Evolutionary conservation across 2,113 vertebrate genomes (phyloP).

Genomic region (Bufo bufo): DNA sequence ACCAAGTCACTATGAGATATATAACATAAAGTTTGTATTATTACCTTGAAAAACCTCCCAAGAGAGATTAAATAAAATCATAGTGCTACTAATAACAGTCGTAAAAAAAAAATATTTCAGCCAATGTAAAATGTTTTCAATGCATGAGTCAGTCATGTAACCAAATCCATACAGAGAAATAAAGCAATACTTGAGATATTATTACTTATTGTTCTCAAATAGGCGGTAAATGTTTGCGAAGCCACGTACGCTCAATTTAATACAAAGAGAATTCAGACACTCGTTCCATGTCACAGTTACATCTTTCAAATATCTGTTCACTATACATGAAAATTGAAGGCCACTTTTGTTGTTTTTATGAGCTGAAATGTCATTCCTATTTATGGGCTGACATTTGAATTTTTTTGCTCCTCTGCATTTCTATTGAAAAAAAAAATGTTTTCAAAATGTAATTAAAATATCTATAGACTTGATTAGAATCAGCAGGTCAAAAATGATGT

Average conservation of each 20-base stretch:
- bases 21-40: neutral
- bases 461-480: neutral
- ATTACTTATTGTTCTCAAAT: neutral
- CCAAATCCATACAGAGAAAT: constrained; percentile 3
- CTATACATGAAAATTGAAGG: neutral
- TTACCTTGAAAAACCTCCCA: neutral
- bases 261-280: constrained; percentile 8
- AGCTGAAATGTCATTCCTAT: neutral
- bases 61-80: neutral
- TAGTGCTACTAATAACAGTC: neutral
- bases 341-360: neutral
- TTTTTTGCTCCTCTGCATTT: neutral
- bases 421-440: neutral
- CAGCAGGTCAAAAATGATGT: neutral
- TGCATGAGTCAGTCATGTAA: neutral
- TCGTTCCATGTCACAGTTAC: neutral
- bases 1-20: neutral
- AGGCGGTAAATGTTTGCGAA: neutral
- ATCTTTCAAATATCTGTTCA: neutral
- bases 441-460: neutral
- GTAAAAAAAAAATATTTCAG: neutral
- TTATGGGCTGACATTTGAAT: neutral
- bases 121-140: neutral
- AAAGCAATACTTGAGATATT: neutral
- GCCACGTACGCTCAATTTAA: neutral